Percentiles rank a stretch among this genome's conserved stretches.
phyloP scores from a whole-genome alignment of 1,140 invertebrate species.

The Camponotus pennsylvanicus region DNA sequence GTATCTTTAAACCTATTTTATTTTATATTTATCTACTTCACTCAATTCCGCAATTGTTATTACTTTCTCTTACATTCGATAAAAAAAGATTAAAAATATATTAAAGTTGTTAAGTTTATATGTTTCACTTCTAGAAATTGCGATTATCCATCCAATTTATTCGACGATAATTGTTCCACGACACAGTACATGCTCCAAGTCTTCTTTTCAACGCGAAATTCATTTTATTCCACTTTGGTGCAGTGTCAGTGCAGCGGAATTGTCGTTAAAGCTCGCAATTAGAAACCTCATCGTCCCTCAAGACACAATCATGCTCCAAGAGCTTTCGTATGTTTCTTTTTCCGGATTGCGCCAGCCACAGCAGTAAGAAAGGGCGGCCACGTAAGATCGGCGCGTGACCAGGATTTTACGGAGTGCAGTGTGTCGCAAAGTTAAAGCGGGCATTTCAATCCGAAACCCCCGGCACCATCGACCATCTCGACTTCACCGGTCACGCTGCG shows the following conservation, averaged over 20 bases:
- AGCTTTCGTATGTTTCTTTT: constrained; percentile 50
- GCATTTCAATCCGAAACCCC: constrained; percentile 30
- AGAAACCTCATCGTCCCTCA: constrained; percentile 50
- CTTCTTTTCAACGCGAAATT: constrained; percentile 9
- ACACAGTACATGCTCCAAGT: background rate
- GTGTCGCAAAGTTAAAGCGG: constrained; percentile 45
- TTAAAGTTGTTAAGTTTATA: too few species aligned
- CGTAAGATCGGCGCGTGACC: constrained; percentile 56
- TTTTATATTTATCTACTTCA: background rate
- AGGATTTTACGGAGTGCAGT: constrained; percentile 29
- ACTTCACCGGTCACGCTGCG: constrained; percentile 41
- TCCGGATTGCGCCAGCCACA: constrained; percentile 2
- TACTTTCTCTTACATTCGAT: background rate
- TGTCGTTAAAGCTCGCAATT: constrained; percentile 55
- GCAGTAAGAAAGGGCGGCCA: constrained; percentile 39
- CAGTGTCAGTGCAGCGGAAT: background rate
- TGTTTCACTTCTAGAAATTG: background rate
- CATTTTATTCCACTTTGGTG: background rate
- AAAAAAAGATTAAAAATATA: too few species aligned
- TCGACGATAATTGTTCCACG: background rate
- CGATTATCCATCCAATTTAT: background rate
- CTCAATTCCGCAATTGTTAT: background rate
- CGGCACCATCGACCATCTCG: constrained; percentile 26
- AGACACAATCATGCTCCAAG: constrained; percentile 40
- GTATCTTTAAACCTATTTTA: background rate